phyloP scores from a whole-genome alignment of 2,797 vertebrate species.

The Alfaro cultratus region DNA sequence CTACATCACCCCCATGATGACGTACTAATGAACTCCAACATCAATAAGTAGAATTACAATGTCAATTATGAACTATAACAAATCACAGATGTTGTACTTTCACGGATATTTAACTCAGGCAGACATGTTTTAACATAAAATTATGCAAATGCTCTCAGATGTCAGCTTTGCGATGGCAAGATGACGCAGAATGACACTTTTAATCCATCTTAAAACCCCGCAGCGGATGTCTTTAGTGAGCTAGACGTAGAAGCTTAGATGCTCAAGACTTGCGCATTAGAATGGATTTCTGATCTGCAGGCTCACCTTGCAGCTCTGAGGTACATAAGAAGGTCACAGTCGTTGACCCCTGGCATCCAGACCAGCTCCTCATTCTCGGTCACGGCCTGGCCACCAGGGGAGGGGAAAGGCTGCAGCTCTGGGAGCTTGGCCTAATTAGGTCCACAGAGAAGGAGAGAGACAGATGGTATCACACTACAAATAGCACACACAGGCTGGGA shows the following conservation, averaged over 20 bases:
- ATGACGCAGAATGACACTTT: background rate
- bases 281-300: constrained; percentile 7
- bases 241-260: background rate
- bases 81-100: background rate
- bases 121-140: background rate
- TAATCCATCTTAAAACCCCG: background rate
- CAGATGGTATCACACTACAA: constrained; percentile 79
- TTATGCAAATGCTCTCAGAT: background rate
- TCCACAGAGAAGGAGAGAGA: constrained; percentile 60
- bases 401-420: constrained; percentile 96
- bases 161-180: background rate
- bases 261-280: background rate
- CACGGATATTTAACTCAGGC: background rate
- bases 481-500: constrained; percentile 64
- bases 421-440: constrained; percentile 95
- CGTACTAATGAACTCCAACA: background rate
- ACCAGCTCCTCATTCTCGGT: constrained; percentile 98
- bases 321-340: constrained; percentile 99
- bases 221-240: background rate
- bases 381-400: constrained; percentile 89
- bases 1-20: background rate
- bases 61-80: background rate
- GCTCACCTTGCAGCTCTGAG: constrained; percentile 95
- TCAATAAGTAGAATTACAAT: background rate
- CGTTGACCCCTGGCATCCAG: constrained; percentile 99